Base-by-base conservation (phyloP, 2,797 vertebrate genomes). In the Echiichthys vipera region DNA sequence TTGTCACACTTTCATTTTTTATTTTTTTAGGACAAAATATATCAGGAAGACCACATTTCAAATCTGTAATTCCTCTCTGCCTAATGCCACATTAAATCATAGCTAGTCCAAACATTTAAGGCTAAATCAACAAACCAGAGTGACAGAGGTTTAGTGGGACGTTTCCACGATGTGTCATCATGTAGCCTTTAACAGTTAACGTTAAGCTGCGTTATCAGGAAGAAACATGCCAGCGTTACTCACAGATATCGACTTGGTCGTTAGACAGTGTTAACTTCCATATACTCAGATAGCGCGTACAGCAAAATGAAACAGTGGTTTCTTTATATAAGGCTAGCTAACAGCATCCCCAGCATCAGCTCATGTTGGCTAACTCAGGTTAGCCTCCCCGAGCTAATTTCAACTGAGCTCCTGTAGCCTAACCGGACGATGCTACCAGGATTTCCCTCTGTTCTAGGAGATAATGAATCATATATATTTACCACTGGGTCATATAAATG, bases 371-470 rank as follows among this genome's bases (percentile, higher is more conserved):
- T 81, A 83, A 81, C 54, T 69, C 69, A 15, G 30, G 62, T 61
- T 90, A 89, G 87, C 91, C 82, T 69, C 72, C 62, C 37, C 5
- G n/a, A 25, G 90, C 84, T 87, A 77, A 81, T 78, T 64, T 65
- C 47, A 74, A 49, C 5, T 37, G n/a, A n/a, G 17, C 18, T 20
- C 17, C 15, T 37, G 59, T 11, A 54, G 14, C 10, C 12, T 59
- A 4, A 59, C 22, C 32, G 15, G 39, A 64, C 10, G 5, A 69
- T 9, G 15, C 5, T 49, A 24, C n/a, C 46, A 5, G 20, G 0
- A 1, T 49, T 24, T 14, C 0, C 15, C 10, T 29, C 6, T 36
- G 3, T 5, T 36, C 6, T 27, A 29, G 5, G 51, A 37, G 22
- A 30, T 0, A 6, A 0, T 0, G 0, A 37, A 37, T 5, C 22